Evolutionary conservation across 2,113 vertebrate genomes (phyloP).

Genomic region (Heterochromis multidens): DNA sequence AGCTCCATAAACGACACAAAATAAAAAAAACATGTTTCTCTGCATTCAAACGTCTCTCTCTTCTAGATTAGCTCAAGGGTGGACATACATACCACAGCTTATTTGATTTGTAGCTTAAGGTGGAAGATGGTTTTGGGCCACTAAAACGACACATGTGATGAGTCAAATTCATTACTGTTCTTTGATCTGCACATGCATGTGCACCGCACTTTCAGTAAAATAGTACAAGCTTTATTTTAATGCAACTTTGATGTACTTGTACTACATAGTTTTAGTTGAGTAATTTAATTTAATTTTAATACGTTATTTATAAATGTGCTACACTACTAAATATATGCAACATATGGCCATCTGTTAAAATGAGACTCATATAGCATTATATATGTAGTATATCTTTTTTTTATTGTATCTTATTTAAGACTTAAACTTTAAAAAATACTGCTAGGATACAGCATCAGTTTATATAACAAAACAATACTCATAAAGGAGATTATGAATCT

Average conservation of each 20-base stretch:
- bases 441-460: not conserved
- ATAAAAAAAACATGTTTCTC: too few species aligned
- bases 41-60: too few species aligned
- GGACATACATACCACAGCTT: not conserved
- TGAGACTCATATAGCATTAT: not conserved
- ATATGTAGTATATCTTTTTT: rapidly evolving
- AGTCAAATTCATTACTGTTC: too few species aligned
- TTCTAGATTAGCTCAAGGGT: not conserved
- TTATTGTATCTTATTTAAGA: not conserved
- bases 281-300: too few species aligned
- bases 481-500: not conserved
- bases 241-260: too few species aligned
- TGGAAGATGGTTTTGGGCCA: not conserved
- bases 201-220: too few species aligned
- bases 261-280: too few species aligned
- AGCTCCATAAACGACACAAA: not conserved
- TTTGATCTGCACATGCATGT: too few species aligned
- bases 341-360: not conserved
- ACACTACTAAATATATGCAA: not conserved
- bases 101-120: not conserved
- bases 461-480: not conserved
- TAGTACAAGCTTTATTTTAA: too few species aligned
- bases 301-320: not conserved
- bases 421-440: not conserved
- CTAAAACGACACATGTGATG: not conserved